phyloP scores from a whole-genome alignment of 2,888 invertebrate genomes.

The Atethmia centrago region DNA sequence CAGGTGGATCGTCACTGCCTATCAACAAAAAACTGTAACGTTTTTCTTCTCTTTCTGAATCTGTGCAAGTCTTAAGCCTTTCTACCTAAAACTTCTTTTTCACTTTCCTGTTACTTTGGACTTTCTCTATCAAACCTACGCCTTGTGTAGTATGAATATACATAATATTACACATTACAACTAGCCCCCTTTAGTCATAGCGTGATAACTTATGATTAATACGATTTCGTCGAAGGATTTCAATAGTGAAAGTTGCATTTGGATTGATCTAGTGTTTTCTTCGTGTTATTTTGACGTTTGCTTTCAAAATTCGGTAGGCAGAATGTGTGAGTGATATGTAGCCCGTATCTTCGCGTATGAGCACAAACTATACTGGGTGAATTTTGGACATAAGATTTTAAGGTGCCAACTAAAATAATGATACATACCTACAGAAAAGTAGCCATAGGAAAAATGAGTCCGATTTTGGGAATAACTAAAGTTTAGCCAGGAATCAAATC shows the following conservation, averaged over 20 bases:
- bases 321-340: neutral
- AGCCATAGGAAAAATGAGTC: neutral
- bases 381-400: neutral
- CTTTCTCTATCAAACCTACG: slow-evolving; percentile 53
- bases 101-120: slow-evolving; percentile 22
- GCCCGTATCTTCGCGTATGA: neutral
- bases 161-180: slow-evolving; percentile 48
- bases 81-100: slow-evolving; percentile 1
- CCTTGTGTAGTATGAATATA: slow-evolving; percentile 26
- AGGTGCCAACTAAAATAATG: too few relatives aligned
- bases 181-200: slow-evolving; percentile 59
- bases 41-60: slow-evolving; percentile 15
- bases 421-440: too few relatives aligned
- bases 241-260: slow-evolving; percentile 60
- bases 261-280: slow-evolving; percentile 34
- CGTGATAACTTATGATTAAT: slow-evolving; percentile 58
- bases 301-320: neutral
- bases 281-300: neutral
- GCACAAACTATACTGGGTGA: neutral
- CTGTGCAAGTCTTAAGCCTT: slow-evolving; percentile 7
- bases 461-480: neutral
- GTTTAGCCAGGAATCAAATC: neutral
- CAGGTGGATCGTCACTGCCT: neutral
- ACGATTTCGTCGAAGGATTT: slow-evolving; percentile 51
- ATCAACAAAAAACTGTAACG: slow-evolving; percentile 8